These are phyloP conservation scores for Drosophila tsacasi DNA, from an alignment of 1,140 invertebrate species.

Conservation along the genomic window DNA sequence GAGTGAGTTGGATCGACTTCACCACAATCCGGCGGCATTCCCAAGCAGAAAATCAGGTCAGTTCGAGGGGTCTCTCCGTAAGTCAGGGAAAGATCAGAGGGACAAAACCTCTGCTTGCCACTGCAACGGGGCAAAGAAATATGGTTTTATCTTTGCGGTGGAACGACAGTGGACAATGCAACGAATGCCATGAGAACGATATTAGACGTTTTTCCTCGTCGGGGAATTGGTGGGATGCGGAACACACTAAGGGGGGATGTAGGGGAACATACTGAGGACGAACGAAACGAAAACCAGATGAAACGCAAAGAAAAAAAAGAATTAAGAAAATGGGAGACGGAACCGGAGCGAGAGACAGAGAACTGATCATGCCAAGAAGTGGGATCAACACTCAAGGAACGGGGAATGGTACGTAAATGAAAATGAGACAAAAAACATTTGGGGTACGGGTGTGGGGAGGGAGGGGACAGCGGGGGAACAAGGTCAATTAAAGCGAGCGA, in stretches of 20 bases:
- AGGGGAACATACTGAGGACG: slow-evolving; percentile 26
- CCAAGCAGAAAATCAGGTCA: slow-evolving; percentile 70
- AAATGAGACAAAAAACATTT: slow-evolving; percentile 16
- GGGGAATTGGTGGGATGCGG: slow-evolving; percentile 15
- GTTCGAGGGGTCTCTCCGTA: neutral
- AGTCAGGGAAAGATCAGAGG: slow-evolving; percentile 6
- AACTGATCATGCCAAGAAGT: slow-evolving; percentile 27
- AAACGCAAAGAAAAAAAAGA: slow-evolving; percentile 20
- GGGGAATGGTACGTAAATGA: slow-evolving; percentile 16
- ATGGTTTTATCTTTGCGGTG: slow-evolving; percentile 61
- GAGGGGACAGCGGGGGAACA: neutral
- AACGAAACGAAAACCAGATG: slow-evolving; percentile 38
- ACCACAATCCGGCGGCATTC: slow-evolving; percentile 57
- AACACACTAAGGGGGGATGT: slow-evolving; percentile 17
- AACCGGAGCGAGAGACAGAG: slow-evolving; percentile 15
- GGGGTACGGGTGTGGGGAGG: neutral
- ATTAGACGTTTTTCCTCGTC: slow-evolving; percentile 10
- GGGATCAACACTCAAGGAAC: slow-evolving; percentile 5
- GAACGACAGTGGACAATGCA: slow-evolving; percentile 26
- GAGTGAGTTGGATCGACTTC: slow-evolving; percentile 24
- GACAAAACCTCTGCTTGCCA: slow-evolving; percentile 18
- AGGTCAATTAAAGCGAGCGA: slow-evolving; percentile 51
- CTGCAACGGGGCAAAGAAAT: slow-evolving; percentile 42
- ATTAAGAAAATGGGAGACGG: slow-evolving; percentile 3
- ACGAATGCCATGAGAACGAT: slow-evolving; percentile 28